These are phyloP conservation scores for Pentamera pediparva DNA, from an alignment of 53 echinoderm and acorn worm species.

Conservation along the genomic window DNA sequence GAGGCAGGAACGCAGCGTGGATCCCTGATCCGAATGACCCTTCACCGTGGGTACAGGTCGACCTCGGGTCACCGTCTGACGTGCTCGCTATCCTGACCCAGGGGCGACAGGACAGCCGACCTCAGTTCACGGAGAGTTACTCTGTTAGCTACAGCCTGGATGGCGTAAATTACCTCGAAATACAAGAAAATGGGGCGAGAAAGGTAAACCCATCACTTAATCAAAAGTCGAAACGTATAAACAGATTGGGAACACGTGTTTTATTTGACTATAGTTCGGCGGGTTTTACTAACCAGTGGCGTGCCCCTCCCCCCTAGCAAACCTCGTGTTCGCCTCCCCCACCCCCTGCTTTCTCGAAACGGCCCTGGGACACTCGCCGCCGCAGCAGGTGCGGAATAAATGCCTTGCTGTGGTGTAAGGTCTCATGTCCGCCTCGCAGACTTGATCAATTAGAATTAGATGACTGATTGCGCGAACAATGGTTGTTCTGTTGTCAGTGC, in stretches of 20 bases:
- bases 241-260: background rate
- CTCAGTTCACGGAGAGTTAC: background rate
- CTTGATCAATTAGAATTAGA: no score
- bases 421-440: no score
- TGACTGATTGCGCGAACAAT: no score
- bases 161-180: background rate
- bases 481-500: no score
- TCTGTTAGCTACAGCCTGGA: constrained; percentile 13
- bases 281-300: no score
- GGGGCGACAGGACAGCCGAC: background rate
- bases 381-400: no score
- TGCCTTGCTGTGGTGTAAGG: no score
- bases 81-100: background rate
- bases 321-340: no score
- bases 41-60: constrained; percentile 8
- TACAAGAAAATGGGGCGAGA: background rate
- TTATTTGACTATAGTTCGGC: no score
- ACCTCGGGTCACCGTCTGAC: background rate
- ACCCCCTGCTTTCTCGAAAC: no score
- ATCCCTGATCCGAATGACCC: background rate
- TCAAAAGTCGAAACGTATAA: background rate
- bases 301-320: no score
- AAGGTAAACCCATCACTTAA: background rate
- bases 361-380: no score
- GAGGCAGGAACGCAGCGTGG: constrained; percentile 3